Evolutionary conservation across 64 coral and sea anemone species (phyloP), one percentile per base, ranked within the genome.

Genomic region (Montipora capricornis): DNA sequence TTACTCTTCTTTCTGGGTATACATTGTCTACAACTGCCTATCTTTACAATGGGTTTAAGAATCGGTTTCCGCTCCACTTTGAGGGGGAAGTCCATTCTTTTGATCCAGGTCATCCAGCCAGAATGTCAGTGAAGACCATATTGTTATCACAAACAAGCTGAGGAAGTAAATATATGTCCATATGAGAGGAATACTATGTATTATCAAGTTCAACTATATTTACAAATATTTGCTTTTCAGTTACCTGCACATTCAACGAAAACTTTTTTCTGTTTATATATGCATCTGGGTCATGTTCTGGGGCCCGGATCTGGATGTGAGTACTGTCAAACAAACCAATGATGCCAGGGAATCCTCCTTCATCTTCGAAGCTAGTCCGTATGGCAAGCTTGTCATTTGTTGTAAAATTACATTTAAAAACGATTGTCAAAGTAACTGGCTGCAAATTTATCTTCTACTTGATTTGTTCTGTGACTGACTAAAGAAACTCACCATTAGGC

Each of bases 401-500:
- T 55, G 52, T 55, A 55, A 55, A 26, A 55, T 55, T 55, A 55
- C 52, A 10, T 55, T 55, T 55, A 55, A 55, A 55, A 55, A 55
- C 52, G 52, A 55, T 55, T 55, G 52, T 55, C 52, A 55, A 55
- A 55, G 71, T 20, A 74, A 74, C 19, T 79, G 20, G 47, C 53
- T 5, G 47, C 47, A 53, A 79, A 79, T 79, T 79, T 79, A 79
- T 53, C 47, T 51, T 79, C 5, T 79, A 51, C 2, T 52, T 79
- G 13, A 19, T 17, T 51, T 79, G 47, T 9, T 79, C 16, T 79
- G 77, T 79, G 47, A 51, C 77, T 20, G 48, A 52, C 47, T 51
- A 79, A 52, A 79, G 2, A 79, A 61, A 81, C 79, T 61, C 55
- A 81, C 79, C 79, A 81, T 58, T 61, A 9, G 55, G 79, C 79